These are phyloP conservation scores for Napeogenes inachia DNA, from an alignment of 2,888 invertebrate species.

Conservation along the genomic window DNA sequence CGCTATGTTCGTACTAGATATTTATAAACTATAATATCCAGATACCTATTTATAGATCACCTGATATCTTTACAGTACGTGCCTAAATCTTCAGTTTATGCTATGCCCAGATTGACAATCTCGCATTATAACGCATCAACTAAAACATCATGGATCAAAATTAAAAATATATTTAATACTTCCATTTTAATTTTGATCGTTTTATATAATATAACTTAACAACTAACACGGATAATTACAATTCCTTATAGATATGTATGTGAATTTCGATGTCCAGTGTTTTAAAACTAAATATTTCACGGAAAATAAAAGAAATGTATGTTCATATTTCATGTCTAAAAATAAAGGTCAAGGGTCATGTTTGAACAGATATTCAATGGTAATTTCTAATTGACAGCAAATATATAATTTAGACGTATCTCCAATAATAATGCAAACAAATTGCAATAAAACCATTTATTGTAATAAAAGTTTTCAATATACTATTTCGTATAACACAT, in stretches of 20 bases:
- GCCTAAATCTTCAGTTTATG: conserved; percentile 33
- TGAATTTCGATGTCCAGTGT: conserved; percentile 3
- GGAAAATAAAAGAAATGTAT: no score
- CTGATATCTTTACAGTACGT: background rate
- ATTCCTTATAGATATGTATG: conserved; percentile 4
- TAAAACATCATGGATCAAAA: conserved; percentile 7
- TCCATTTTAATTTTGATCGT: background rate
- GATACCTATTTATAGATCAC: background rate
- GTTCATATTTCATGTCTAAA: no score
- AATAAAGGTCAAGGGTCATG: no score
- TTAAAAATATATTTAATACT: background rate
- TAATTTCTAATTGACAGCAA: no score
- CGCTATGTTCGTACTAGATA: no score
- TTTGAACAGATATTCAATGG: no score
- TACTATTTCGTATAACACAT: background rate
- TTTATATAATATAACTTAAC: conserved; percentile 7
- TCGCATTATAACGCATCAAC: conserved; percentile 4
- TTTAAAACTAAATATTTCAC: background rate
- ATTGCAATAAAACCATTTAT: no score
- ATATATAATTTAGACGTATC: no score
- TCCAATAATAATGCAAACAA: no score
- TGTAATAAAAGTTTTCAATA: no score
- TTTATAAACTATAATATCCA: no score
- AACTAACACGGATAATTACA: conserved; percentile 11
- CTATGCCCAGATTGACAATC: conserved; percentile 54